Percentiles rank a stretch among this genome's conserved stretches.
phyloP scores from a whole-genome alignment of 2,888 invertebrate genomes.

The Lasioglossum figueresi region DNA sequence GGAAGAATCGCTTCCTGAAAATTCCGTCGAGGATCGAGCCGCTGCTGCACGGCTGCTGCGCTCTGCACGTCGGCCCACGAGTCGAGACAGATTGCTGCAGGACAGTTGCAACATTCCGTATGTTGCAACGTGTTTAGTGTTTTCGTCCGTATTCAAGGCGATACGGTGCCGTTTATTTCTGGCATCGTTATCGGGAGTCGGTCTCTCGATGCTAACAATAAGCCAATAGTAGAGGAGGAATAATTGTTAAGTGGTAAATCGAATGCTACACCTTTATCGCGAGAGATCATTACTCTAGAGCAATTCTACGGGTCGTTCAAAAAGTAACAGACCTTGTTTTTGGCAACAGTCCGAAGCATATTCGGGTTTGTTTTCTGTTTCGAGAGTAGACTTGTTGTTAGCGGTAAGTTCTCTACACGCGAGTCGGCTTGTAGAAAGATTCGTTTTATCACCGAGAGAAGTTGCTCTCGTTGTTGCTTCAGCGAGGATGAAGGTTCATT shows the following conservation, averaged over 20 bases:
- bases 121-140: slow-evolving; percentile 36
- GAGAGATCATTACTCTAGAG: not conserved
- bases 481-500: not conserved
- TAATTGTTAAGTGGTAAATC: not conserved
- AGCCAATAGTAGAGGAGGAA: not conserved
- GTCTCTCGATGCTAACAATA: slow-evolving; percentile 11
- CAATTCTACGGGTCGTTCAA: too few relatives aligned
- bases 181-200: slow-evolving; percentile 17
- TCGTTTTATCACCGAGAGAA: not conserved
- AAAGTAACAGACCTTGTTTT: too few relatives aligned
- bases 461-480: not conserved
- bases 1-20: not conserved
- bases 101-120: slow-evolving; percentile 12
- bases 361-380: too few relatives aligned
- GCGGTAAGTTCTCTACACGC: not conserved
- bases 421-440: not conserved
- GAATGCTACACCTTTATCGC: not conserved
- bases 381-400: not conserved
- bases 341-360: too few relatives aligned
- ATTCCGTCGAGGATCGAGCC: not conserved
- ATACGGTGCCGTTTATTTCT: slow-evolving; percentile 35
- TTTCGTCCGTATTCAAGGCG: slow-evolving; percentile 6
- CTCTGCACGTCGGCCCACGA: not conserved
- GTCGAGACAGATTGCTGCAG: not conserved
- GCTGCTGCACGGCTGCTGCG: not conserved